Evolutionary conservation across 2,888 invertebrate species (phyloP), one percentile per base, ranked within the genome.

Genomic region (Ectemnius cavifrons): DNA sequence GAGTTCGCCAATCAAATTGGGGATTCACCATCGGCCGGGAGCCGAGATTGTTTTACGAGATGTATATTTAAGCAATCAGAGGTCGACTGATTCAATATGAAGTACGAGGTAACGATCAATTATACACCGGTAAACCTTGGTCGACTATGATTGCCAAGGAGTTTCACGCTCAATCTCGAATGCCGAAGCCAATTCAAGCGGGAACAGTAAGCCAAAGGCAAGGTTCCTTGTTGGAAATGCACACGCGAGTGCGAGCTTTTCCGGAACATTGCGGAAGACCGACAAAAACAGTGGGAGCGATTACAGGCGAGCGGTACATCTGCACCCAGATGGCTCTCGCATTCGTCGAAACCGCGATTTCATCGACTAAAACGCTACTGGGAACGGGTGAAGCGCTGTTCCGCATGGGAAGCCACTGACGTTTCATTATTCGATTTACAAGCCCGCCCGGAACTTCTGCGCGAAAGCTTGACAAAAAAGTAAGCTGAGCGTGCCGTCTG

Each of bases 341-440:
- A 46, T 57, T 62, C 58, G 46, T 62, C 67, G 63, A 64, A 77
- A 77, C 79, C 73, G 61, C 72, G 77, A 75, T 80, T 82, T 76
- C 72, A 67, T 70, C 73, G 67, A 73, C 72, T 82, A 69, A 77
- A 82, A 78, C 77, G 73, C 64, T 58, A 70, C 73, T 69, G 69
- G 72, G 73, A 82, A 82, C 73, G 80, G 78, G 73, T 78, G 80
- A 2, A 37, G 8, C 71, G 76, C 78, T 71, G 70, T 62, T 63
- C 71, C 82, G 62, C 82, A 71, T 63, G 67, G 73, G 72, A 71
- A 81, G 79, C 75, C 81, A 77, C 83, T 83, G 81, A 83, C 83
- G 75, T 83, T 83, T 83, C 83, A 83, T 83, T 83, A 83, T 83
- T 83, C 81, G 83, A 83, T 83, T 83, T 83, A 83, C 83, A 83